Conservation (phyloP, 2,113 vertebrate genomes). For the human region GRCh38 chr6:133786001-133786500, state of each 20-base stretch:
- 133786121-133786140: conserved; percentile 47
- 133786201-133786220: conserved; percentile 61
- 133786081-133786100: not conserved
- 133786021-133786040: not conserved
- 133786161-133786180: conserved; percentile 35
- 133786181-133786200: conserved; percentile 54
- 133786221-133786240: conserved; percentile 46
- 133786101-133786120: conserved; percentile 45
- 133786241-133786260: conserved; percentile 45
- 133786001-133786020: not conserved
- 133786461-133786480: not conserved
- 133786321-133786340: conserved; percentile 20
- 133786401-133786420: conserved; percentile 9
- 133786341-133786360: conserved; percentile 15
- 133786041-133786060: conserved; percentile 25
- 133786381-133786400: not conserved
- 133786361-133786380: not conserved
- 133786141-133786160: conserved; percentile 46
- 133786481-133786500: conserved; percentile 16
- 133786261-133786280: not conserved
- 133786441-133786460: not conserved
- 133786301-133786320: not conserved
- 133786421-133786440: not conserved
- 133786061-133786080: not conserved
- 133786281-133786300: not conserved